Base-by-base conservation (phyloP, 2,888 invertebrate species). In the Diabrotica balteata region DNA sequence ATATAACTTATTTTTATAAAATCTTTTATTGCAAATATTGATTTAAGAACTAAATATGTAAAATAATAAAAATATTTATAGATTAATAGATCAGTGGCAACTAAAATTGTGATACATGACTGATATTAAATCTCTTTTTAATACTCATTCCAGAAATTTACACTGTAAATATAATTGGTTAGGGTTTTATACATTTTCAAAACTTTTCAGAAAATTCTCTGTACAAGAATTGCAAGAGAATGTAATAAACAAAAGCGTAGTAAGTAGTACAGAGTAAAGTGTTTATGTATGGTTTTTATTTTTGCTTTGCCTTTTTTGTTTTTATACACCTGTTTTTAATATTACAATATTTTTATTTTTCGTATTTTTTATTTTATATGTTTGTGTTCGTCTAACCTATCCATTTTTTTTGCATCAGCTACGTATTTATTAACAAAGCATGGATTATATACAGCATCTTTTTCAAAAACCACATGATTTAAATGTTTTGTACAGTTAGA, bases 301-400 rank as follows among this genome's bases (percentile, higher is more conserved):
- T 69, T 59, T 69, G 64, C 50, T 64, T 63, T 64, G 72, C 50
- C 66, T 58, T 67, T 57, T 57, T 67, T 57, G 47, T 68, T 70
- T 66, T 68, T 60, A 68, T 66, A 47, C 10, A 47, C 3, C 9
- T 9, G 47, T 47, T 47, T 46, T 47, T 47, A 10, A 47, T 47
- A 10, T 47, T 47, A 9, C 10, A 64, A 67, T 69, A 66, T 32
- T 52, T 50, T 66, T 63, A 66, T 68, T 60, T 57, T 60, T 53
- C 49, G 50, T 68, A 69, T 62, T 71, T 75, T 75, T 77, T 75
- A 74, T 75, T 76, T 76, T 78, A 66, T 72, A 67, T 77, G 75
- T 76, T 73, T 77, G 78, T 78, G 76, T 61, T 71, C 53, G 76
- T 78, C 71, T 73, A 69, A 73, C 74, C 59, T 52, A 54, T 57